A percentile compares a stretch with the other conserved stretches of the same genome.
Conservation (phyloP, 2,888 invertebrate species). For the Gastrophysa polygoni region DNA sequence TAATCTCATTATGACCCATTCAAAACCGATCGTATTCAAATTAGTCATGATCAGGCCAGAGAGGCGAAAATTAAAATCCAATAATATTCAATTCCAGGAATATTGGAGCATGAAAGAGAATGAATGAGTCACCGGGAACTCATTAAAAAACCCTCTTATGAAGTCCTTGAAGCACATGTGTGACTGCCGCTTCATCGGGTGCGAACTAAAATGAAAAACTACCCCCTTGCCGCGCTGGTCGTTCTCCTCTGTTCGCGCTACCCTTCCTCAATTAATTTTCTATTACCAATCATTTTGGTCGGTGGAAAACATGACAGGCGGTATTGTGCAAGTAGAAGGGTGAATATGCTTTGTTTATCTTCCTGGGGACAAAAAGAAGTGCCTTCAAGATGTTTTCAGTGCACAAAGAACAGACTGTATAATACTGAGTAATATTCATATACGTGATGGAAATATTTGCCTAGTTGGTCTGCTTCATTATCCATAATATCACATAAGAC, state of each 20-base stretch:
- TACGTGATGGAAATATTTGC: too few species aligned
- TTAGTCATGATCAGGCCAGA: background rate
- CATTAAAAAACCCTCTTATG: conserved; percentile 42
- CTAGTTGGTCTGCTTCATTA: too few species aligned
- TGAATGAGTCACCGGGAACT: conserved; percentile 39
- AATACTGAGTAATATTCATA: too few species aligned
- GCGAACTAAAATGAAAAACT: conserved; percentile 40
- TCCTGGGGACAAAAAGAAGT: conserved; percentile 3
- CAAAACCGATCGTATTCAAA: background rate
- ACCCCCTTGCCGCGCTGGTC: conserved; percentile 28
- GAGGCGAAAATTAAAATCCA: conserved; percentile 1
- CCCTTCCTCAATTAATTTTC: conserved; percentile 38
- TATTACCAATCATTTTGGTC: conserved; percentile 39
- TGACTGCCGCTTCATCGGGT: conserved; percentile 37
- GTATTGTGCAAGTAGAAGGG: conserved; percentile 33
- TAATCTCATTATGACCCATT: too few species aligned
- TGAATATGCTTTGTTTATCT: conserved; percentile 16
- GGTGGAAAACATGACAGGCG: conserved; percentile 30
- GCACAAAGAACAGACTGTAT: background rate
- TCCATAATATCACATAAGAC: too few species aligned
- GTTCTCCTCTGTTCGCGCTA: conserved; percentile 19
- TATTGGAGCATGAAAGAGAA: conserved; percentile 39
- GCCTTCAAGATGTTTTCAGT: background rate
- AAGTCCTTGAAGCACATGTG: conserved; percentile 39
- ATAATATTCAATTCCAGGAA: conserved; percentile 11